Evolutionary conservation across 2,113 vertebrate genomes (phyloP).

Genomic region (Corythoichthys intestinalis): DNA sequence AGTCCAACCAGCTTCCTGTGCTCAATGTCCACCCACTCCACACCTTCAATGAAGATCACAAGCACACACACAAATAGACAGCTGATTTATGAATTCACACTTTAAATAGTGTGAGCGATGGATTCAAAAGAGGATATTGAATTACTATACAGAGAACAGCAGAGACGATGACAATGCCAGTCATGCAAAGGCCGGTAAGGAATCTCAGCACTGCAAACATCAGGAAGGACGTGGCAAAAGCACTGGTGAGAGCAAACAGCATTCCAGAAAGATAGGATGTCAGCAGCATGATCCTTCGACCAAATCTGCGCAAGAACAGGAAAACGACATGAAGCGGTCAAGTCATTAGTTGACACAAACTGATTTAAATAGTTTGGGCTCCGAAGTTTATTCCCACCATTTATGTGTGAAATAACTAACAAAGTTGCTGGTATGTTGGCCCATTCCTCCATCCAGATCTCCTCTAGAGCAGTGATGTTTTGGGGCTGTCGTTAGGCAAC

Average conservation of each 20-base stretch:
- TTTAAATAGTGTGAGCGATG: neutral
- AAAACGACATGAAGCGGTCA: neutral
- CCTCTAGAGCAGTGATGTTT: too few relatives aligned
- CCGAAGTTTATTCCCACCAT: too few relatives aligned
- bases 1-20: slow-evolving; percentile 70
- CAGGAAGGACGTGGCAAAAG: slow-evolving; percentile 63
- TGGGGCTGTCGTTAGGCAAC: too few relatives aligned
- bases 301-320: slow-evolving; percentile 50
- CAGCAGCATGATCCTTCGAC: slow-evolving; percentile 66
- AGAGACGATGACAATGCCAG: slow-evolving; percentile 67
- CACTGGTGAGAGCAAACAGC: slow-evolving; percentile 61
- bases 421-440: too few relatives aligned
- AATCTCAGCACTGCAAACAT: slow-evolving; percentile 72
- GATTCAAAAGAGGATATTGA: neutral
- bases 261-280: slow-evolving; percentile 59
- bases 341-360: neutral
- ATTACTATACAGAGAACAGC: slow-evolving; percentile 62
- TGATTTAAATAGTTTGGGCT: too few relatives aligned
- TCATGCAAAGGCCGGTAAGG: slow-evolving; percentile 71
- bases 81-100: neutral
- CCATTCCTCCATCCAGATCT: too few relatives aligned
- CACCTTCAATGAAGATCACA: slow-evolving; percentile 47
- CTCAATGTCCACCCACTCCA: slow-evolving; percentile 75
- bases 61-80: neutral
- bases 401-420: too few relatives aligned